Evolutionary conservation across 2,888 invertebrate genomes (phyloP).

Genomic region (Drosophila atripex): DNA sequence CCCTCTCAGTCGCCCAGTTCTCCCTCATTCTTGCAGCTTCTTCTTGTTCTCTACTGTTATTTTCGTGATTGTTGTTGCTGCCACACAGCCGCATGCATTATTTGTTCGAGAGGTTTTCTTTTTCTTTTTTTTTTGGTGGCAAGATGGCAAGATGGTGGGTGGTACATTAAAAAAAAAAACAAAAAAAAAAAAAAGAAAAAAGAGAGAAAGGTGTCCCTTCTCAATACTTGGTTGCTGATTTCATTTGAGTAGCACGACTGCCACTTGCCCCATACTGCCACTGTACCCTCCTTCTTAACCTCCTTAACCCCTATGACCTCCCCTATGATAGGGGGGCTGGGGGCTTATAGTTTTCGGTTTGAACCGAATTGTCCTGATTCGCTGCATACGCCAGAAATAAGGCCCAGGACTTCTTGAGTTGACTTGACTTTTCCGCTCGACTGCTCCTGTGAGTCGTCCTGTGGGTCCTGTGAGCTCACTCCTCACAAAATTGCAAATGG

Average conservation of each 20-base stretch:
- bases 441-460: conserved; percentile 31
- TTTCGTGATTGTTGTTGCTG: conserved; percentile 10
- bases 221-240: conserved; percentile 48
- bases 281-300: conserved; percentile 6
- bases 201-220: conserved; percentile 18
- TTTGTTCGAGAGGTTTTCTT: conserved; percentile 59
- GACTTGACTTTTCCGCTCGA: conserved; percentile 72
- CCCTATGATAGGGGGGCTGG: no score
- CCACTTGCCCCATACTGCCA: conserved; percentile 22
- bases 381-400: conserved; percentile 56
- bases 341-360: conserved; percentile 20
- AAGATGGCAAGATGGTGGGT: no score
- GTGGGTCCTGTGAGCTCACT: conserved; percentile 3
- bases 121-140: no score
- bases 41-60: conserved; percentile 13
- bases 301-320: neutral
- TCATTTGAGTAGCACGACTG: conserved; percentile 46
- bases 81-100: conserved; percentile 61
- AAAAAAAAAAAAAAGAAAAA: neutral
- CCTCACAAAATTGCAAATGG: conserved; percentile 38
- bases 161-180: neutral
- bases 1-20: no score
- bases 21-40: neutral
- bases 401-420: conserved; percentile 41
- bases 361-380: conserved; percentile 23